phyloP scores from a whole-genome alignment of 2,113 vertebrate genomes.

The Chaenogobius annularis region DNA sequence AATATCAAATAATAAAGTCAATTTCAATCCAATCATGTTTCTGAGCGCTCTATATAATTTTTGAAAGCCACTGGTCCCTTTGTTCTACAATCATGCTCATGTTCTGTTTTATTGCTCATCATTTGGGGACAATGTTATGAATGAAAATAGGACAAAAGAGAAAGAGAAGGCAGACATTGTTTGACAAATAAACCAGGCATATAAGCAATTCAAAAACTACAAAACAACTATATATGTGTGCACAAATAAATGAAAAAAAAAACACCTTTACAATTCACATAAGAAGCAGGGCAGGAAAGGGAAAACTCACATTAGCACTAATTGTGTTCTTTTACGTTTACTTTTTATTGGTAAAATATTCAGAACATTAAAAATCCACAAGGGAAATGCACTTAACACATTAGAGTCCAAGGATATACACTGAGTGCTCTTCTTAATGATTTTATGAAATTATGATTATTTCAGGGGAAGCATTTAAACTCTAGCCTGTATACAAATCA shows the following conservation, averaged over 20 bases:
- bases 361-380: not conserved
- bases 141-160: not conserved
- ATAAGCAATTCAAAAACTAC: too few species aligned
- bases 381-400: conserved; percentile 9
- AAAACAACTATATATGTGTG: not conserved
- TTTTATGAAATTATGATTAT: not conserved
- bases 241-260: not conserved
- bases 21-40: not conserved
- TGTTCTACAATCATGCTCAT: not conserved
- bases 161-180: not conserved
- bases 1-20: not conserved
- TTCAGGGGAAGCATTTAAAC: not conserved
- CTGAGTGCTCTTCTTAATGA: not conserved
- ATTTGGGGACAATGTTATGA: conserved; percentile 3
- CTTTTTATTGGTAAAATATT: not conserved
- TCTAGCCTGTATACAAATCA: too few species aligned
- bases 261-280: not conserved
- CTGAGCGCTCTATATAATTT: not conserved
- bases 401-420: conserved; percentile 4
- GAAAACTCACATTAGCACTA: not conserved
- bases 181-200: not conserved
- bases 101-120: not conserved
- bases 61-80: not conserved
- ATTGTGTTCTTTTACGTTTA: conserved; percentile 3
- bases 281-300: not conserved